Conservation (phyloP, 2,113 vertebrate genomes). For the Panurus biarmicus region DNA sequence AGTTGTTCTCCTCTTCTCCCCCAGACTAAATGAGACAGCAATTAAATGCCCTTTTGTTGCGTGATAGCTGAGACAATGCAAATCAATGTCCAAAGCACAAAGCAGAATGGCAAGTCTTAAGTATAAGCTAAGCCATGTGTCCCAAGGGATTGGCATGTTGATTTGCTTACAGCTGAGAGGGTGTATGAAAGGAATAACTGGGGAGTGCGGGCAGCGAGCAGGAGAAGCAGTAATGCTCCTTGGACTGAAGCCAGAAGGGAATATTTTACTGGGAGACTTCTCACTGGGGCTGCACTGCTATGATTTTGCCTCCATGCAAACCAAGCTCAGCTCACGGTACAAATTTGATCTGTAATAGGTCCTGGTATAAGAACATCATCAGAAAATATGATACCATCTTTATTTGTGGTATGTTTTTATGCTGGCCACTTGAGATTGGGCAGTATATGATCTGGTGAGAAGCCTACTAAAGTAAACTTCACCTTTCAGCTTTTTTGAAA, state of each 20-base stretch:
- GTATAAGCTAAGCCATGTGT: conserved; percentile 40
- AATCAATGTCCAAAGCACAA: conserved; percentile 57
- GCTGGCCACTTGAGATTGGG: not conserved
- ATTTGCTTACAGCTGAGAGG: conserved; percentile 57
- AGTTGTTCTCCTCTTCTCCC: conserved; percentile 36
- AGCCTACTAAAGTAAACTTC: not conserved
- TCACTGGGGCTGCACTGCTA: not conserved
- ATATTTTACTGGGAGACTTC: not conserved
- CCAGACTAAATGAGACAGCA: conserved; percentile 56
- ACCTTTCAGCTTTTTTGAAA: not conserved
- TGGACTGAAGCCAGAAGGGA: not conserved
- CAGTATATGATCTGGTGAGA: not conserved
- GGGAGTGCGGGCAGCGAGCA: not conserved
- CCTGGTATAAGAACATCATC: not conserved
- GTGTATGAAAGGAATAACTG: conserved; percentile 22
- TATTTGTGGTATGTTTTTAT: not conserved
- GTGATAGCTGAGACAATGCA: conserved; percentile 60
- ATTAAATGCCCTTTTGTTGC: conserved; percentile 59
- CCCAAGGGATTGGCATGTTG: conserved; percentile 52
- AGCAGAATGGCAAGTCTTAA: conserved; percentile 49
- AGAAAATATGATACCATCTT: not conserved
- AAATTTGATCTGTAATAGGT: not conserved
- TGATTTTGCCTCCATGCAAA: not conserved
- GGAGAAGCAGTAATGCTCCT: not conserved
- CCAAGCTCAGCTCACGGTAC: not conserved